These are phyloP conservation scores for Lates japonicus DNA, from an alignment of 2,797 vertebrate species.

Conservation along the genomic window DNA sequence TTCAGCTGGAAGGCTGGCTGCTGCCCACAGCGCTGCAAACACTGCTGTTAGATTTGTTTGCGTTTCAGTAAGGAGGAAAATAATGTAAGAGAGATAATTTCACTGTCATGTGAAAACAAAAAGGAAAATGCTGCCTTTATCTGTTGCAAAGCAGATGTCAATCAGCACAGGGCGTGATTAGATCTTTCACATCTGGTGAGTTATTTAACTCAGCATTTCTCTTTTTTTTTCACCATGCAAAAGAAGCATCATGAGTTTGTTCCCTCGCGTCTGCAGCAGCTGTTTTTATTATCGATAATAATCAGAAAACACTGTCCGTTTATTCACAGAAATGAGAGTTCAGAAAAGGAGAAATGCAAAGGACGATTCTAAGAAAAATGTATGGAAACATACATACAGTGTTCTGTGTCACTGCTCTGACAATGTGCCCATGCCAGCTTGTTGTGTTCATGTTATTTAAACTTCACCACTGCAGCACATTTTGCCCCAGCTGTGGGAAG, in stretches of 20 bases:
- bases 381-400: not conserved
- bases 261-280: slow-evolving; percentile 1
- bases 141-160: slow-evolving; percentile 33
- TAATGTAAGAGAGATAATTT: not conserved
- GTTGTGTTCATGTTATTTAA: slow-evolving; percentile 21
- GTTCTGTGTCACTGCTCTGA: not conserved
- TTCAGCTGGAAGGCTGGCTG: not conserved
- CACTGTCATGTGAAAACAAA: not conserved
- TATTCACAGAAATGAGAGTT: slow-evolving; percentile 39
- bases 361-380: not conserved
- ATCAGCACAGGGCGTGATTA: slow-evolving; percentile 8
- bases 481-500: slow-evolving; percentile 56
- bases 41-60: slow-evolving; percentile 28
- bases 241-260: not conserved
- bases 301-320: slow-evolving; percentile 7
- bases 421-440: not conserved
- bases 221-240: slow-evolving; percentile 10
- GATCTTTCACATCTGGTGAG: slow-evolving; percentile 28
- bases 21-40: slow-evolving; percentile 24
- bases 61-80: slow-evolving; percentile 13
- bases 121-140: not conserved
- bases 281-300: slow-evolving; percentile 18
- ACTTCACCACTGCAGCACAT: slow-evolving; percentile 30
- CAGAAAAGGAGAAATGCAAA: slow-evolving; percentile 29
- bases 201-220: slow-evolving; percentile 4